A percentile compares a stretch with the other conserved stretches of the same genome.
These are phyloP conservation scores for Meda fulgida DNA, from an alignment of 2,797 vertebrate genomes.

Conservation along the genomic window DNA sequence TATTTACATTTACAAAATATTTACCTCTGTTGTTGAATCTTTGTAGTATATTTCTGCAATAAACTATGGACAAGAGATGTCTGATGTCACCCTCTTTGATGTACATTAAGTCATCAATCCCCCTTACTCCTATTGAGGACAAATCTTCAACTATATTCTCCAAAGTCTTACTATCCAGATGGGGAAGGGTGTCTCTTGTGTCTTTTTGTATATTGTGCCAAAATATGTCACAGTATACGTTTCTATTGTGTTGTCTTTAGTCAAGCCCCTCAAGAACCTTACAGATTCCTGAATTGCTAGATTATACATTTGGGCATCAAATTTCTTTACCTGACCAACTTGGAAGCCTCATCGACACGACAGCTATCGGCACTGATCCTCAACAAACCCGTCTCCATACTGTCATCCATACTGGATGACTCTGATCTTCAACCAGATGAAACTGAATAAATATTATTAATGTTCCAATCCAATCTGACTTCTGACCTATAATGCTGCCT, in stretches of 20 bases:
- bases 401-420: no score
- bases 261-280: not conserved
- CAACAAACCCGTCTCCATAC: no score
- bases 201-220: conserved; percentile 23
- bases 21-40: not conserved
- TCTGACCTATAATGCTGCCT: no score
- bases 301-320: conserved; percentile 5
- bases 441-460: no score
- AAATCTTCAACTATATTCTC: not conserved
- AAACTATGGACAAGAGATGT: not conserved
- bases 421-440: no score
- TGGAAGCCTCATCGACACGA: not conserved
- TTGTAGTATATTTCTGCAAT: not conserved
- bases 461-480: no score
- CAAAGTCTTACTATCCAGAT: not conserved
- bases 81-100: conserved; percentile 1
- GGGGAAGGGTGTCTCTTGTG: not conserved
- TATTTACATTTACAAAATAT: not conserved
- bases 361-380: no score
- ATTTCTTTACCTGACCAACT: not conserved
- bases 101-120: not conserved
- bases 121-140: not conserved
- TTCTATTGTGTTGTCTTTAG: conserved; percentile 4
- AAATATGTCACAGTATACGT: conserved; percentile 20
- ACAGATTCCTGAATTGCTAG: not conserved